Evolutionary conservation across 92 coral and sea anemone species (phyloP).

Genomic region (Virgularia gustaviana): DNA sequence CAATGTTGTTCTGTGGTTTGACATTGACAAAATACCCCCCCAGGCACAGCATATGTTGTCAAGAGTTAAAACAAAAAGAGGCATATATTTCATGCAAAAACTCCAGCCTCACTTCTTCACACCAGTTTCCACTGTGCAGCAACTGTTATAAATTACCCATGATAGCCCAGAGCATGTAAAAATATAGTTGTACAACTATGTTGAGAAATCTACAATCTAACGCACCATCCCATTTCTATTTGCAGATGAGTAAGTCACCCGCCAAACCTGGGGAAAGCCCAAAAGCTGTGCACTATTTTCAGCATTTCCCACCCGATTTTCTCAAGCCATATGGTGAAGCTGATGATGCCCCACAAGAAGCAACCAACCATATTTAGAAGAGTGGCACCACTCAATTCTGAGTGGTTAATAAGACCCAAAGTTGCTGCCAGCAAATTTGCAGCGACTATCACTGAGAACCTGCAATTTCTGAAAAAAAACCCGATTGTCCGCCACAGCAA

Average conservation of each 20-base stretch:
- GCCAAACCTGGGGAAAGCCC: no score
- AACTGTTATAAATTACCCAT: no score
- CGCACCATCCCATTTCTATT: no score
- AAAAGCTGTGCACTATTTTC: background rate
- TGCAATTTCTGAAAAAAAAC: background rate
- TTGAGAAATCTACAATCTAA: no score
- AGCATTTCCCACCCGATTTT: background rate
- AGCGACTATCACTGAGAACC: background rate
- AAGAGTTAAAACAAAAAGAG: background rate
- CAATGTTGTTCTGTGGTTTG: constrained; percentile 7
- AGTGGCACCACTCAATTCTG: background rate
- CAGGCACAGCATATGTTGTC: background rate
- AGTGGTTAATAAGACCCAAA: background rate
- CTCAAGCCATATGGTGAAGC: background rate
- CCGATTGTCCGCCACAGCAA: background rate
- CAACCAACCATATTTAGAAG: background rate
- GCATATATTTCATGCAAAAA: background rate
- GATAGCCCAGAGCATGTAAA: no score
- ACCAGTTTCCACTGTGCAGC: background rate
- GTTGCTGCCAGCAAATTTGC: background rate
- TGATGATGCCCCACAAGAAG: background rate
- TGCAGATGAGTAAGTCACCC: no score
- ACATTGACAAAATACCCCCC: constrained; percentile 1
- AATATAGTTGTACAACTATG: no score
- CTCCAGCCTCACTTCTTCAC: background rate